phyloP scores from a whole-genome alignment of 2,797 vertebrate species.

The Takifugu rubripes region DNA sequence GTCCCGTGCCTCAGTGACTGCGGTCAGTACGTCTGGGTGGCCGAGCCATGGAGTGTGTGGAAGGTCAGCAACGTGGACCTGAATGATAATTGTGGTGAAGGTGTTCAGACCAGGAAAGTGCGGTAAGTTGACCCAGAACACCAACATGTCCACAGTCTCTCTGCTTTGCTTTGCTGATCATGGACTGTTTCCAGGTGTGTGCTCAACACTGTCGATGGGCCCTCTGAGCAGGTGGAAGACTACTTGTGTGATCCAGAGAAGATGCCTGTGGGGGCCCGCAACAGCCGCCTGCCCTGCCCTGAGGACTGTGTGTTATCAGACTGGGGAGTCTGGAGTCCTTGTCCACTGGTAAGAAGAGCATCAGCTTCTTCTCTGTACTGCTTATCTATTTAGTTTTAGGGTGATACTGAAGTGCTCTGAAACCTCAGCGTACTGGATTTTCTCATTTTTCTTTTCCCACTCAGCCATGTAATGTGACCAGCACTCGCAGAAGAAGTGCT shows the following conservation, averaged over 20 bases:
- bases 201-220: conserved; percentile 94
- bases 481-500: conserved; percentile 78
- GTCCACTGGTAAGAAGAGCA: conserved; percentile 80
- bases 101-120: conserved; percentile 95
- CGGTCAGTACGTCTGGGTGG: conserved; percentile 89
- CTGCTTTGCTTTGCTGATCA: not conserved
- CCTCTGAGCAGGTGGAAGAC: conserved; percentile 91
- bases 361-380: too few species aligned
- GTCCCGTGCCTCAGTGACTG: conserved; percentile 97
- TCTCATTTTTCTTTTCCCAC: conserved; percentile 5
- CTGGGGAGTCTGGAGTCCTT: conserved; percentile 88
- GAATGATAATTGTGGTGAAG: conserved; percentile 93
- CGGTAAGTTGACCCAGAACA: conserved; percentile 71
- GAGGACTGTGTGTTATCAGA: conserved; percentile 93
- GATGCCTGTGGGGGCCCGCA: conserved; percentile 93
- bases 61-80: conserved; percentile 92
- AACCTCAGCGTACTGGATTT: not conserved
- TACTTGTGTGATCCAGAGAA: conserved; percentile 97
- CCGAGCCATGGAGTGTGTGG: conserved; percentile 95
- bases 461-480: conserved; percentile 85
- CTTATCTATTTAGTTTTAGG: too few species aligned
- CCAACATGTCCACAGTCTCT: not conserved
- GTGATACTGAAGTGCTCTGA: too few species aligned
- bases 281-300: conserved; percentile 88
- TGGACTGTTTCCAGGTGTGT: conserved; percentile 81